phyloP scores from a whole-genome alignment of 2,888 invertebrate genomes.

The Pseudeuparius sepicola region DNA sequence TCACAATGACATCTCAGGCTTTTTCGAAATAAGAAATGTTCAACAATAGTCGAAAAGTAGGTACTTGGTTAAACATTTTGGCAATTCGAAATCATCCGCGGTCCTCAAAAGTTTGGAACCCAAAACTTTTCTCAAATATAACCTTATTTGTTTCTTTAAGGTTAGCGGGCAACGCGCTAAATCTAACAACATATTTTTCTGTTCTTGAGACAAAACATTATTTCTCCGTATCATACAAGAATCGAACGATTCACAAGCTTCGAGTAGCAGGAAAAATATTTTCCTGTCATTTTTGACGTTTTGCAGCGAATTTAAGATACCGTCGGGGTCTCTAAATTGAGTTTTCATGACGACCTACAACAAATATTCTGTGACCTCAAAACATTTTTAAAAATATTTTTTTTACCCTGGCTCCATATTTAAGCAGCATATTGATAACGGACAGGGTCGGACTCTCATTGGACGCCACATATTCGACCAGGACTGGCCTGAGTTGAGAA shows the following conservation, averaged over 20 bases:
- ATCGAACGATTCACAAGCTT: constrained; percentile 69
- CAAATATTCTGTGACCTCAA: constrained; percentile 8
- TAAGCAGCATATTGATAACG: constrained; percentile 58
- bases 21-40: constrained; percentile 19
- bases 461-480: constrained; percentile 74
- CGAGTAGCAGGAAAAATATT: constrained; percentile 56
- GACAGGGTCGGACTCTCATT: constrained; percentile 57
- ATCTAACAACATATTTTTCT: constrained; percentile 54
- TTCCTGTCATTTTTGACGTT: constrained; percentile 50
- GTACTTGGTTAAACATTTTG: constrained; percentile 55
- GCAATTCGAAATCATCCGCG: constrained; percentile 52
- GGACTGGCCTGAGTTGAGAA: constrained; percentile 59
- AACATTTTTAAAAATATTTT: not conserved
- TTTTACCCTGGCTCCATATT: constrained; percentile 63
- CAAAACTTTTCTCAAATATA: constrained; percentile 35
- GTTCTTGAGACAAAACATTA: constrained; percentile 51
- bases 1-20: too few relatives aligned
- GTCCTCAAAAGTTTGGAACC: constrained; percentile 48
- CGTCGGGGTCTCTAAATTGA: constrained; percentile 74
- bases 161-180: constrained; percentile 58
- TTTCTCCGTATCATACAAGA: constrained; percentile 70
- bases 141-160: constrained; percentile 48
- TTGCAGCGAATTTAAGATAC: constrained; percentile 69
- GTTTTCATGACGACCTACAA: constrained; percentile 72
- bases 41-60: constrained; percentile 57